Conservation (phyloP, 2,113 vertebrate species). For the Aldabrachelys gigantea region DNA sequence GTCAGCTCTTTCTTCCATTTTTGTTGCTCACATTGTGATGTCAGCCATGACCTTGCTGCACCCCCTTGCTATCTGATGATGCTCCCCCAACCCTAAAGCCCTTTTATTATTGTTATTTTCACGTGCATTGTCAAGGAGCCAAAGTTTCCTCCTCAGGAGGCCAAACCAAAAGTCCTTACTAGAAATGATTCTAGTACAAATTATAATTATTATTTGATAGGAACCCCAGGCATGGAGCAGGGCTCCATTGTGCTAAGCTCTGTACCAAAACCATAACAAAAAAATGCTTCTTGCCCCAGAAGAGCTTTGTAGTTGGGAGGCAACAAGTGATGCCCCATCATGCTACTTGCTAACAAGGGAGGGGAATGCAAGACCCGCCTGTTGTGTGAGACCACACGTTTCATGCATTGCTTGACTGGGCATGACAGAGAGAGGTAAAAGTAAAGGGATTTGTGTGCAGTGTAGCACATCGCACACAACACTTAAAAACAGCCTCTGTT, state of each 20-base stretch:
- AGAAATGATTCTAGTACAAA: neutral
- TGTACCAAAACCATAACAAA: neutral
- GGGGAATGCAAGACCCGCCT: conserved; percentile 16
- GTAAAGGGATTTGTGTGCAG: neutral
- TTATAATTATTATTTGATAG: neutral
- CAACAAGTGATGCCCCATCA: neutral
- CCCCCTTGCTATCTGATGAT: neutral
- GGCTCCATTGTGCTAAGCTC: conserved; percentile 7
- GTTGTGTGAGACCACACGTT: neutral
- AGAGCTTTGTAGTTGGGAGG: neutral
- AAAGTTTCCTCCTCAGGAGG: neutral
- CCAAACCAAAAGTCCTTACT: neutral
- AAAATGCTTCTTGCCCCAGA: neutral
- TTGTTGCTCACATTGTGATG: neutral
- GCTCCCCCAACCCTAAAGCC: neutral
- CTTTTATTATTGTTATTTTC: neutral
- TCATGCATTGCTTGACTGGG: neutral
- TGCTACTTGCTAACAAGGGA: neutral
- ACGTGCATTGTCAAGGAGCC: neutral
- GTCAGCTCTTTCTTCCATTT: conserved; percentile 24
- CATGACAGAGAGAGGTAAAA: neutral
- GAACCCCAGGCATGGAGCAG: rapidly evolving
- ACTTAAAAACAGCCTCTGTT: neutral
- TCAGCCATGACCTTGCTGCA: neutral
- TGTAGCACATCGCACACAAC: neutral